phyloP scores from a whole-genome alignment of 2,888 invertebrate species.

The Fissipunctia ypsillon region DNA sequence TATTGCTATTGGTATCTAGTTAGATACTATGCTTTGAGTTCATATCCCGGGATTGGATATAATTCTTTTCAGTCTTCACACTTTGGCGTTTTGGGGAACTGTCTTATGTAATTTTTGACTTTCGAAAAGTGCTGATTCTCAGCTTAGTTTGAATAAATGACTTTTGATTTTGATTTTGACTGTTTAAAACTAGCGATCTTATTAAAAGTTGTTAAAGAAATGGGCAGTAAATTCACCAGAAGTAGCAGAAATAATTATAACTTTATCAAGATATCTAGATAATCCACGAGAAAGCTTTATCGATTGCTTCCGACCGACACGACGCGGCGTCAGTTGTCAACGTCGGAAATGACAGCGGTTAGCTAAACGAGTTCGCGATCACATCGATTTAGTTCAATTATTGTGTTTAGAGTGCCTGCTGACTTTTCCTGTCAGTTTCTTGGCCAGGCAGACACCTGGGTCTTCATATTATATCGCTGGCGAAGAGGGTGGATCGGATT shows the following conservation, averaged over 20 bases:
- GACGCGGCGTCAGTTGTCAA: slow-evolving; percentile 16
- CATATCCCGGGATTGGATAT: not conserved
- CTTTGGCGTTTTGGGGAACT: too few relatives aligned
- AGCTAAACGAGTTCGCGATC: slow-evolving; percentile 32
- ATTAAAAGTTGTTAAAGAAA: not conserved
- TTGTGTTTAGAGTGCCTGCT: not conserved
- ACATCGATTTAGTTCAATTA: slow-evolving; percentile 34
- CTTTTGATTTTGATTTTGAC: too few relatives aligned
- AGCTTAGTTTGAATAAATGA: too few relatives aligned
- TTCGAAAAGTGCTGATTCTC: too few relatives aligned
- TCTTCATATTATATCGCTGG: too few relatives aligned
- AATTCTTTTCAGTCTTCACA: not conserved
- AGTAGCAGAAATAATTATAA: slow-evolving; percentile 6
- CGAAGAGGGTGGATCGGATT: not conserved
- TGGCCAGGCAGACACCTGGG: not conserved
- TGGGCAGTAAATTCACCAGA: not conserved
- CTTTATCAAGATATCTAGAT: slow-evolving; percentile 15
- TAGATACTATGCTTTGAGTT: not conserved
- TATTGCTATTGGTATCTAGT: too few relatives aligned
- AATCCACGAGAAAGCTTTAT: slow-evolving; percentile 39
- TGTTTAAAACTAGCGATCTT: not conserved
- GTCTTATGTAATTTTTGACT: too few relatives aligned
- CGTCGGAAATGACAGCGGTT: slow-evolving; percentile 42
- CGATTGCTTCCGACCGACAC: slow-evolving; percentile 23
- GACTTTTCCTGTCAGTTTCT: not conserved